Evolutionary conservation across 2,797 vertebrate genomes (phyloP).

Genomic region (Luscinia luscinia): DNA sequence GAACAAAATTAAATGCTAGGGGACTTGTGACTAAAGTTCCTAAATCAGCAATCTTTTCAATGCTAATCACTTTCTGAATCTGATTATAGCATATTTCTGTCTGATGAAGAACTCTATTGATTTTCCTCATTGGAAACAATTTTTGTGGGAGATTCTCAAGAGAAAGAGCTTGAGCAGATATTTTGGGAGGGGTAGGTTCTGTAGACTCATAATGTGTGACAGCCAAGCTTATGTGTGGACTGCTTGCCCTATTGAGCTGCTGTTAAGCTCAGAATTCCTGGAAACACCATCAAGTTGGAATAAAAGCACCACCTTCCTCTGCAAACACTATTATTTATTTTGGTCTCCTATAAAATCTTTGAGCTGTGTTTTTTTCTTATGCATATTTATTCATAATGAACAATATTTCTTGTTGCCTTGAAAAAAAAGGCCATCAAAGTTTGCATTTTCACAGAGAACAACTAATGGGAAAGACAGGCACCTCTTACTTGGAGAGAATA

Average conservation of each 20-base stretch:
- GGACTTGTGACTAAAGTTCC: not conserved
- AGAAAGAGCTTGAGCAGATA: not conserved
- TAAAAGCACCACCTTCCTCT: not conserved
- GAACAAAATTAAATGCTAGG: not conserved
- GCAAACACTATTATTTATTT: not conserved
- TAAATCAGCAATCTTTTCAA: slow-evolving; percentile 13
- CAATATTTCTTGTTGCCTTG: not conserved
- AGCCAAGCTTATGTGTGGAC: not conserved
- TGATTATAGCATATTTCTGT: not conserved
- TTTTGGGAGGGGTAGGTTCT: not conserved
- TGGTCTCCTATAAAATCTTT: not conserved
- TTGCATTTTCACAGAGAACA: not conserved
- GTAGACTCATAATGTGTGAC: not conserved
- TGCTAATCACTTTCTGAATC: not conserved
- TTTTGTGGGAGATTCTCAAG: not conserved
- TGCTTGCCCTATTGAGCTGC: not conserved
- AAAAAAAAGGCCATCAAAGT: not conserved
- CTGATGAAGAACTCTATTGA: not conserved
- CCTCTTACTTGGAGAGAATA: not conserved
- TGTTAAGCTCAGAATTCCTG: not conserved
- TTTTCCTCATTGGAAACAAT: not conserved
- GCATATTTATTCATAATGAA: not conserved
- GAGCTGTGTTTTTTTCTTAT: not conserved
- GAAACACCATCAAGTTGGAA: not conserved
- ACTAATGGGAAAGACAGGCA: not conserved